phyloP scores from a whole-genome alignment of 2,888 invertebrate genomes.

The Leptopilina myrica region DNA sequence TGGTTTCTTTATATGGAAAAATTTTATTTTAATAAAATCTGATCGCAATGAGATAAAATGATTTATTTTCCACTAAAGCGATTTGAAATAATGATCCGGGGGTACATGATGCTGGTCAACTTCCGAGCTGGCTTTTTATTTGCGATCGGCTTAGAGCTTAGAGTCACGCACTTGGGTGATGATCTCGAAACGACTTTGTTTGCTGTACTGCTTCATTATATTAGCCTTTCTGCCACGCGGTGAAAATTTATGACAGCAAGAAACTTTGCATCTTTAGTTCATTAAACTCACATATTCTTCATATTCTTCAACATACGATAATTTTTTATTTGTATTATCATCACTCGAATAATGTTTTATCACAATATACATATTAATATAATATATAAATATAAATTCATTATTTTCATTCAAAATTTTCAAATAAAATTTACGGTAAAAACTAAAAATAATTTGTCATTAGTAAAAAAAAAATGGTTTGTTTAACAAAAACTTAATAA shows the following conservation, averaged over 20 bases:
- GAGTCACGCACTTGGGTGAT: slow-evolving; percentile 34
- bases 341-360: background rate
- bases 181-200: slow-evolving; percentile 35
- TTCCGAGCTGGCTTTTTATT: slow-evolving; percentile 27
- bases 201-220: slow-evolving; percentile 48
- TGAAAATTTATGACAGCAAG: slow-evolving; percentile 51
- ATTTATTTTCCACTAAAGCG: background rate
- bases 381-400: too few species aligned
- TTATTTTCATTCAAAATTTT: too few species aligned
- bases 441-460: too few species aligned
- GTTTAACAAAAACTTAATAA: too few species aligned
- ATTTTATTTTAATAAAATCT: background rate
- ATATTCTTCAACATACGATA: background rate
- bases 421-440: too few species aligned
- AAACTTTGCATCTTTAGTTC: slow-evolving; percentile 47
- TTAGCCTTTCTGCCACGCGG: slow-evolving; percentile 43
- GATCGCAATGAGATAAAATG: background rate
- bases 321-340: background rate
- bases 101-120: slow-evolving; percentile 5
- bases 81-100: slow-evolving; percentile 19
- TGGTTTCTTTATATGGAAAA: too few species aligned
- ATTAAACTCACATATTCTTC: slow-evolving; percentile 39
- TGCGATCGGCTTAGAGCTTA: background rate
- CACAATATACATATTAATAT: background rate
- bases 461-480: too few species aligned